phyloP scores from a whole-genome alignment of 2,888 invertebrate genomes.

The Orthosia gothica region DNA sequence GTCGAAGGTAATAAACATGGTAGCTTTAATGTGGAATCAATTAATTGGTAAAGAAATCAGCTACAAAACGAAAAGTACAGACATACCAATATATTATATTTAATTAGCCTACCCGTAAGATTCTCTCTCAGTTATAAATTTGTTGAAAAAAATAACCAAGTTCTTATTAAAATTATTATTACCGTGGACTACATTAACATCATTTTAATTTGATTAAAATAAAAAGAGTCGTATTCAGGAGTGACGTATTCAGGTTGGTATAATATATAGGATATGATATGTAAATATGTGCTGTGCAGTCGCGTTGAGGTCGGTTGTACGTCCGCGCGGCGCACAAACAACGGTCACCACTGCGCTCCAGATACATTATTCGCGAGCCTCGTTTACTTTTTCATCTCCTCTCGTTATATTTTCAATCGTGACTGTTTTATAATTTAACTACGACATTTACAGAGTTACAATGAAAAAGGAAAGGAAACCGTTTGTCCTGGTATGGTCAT shows the following conservation, averaged over 20 bases:
- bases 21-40: slow-evolving; percentile 43
- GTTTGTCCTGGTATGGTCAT: no score
- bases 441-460: slow-evolving; percentile 43
- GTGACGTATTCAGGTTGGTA: slow-evolving; percentile 17
- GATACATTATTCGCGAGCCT: slow-evolving; percentile 64
- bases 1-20: slow-evolving; percentile 47
- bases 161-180: neutral
- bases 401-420: slow-evolving; percentile 65
- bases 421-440: slow-evolving; percentile 65
- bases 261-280: slow-evolving; percentile 19
- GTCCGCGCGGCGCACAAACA: slow-evolving; percentile 57
- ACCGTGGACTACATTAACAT: neutral
- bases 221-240: neutral
- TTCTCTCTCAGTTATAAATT: slow-evolving; percentile 29
- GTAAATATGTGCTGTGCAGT: slow-evolving; percentile 56
- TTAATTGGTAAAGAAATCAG: slow-evolving; percentile 44
- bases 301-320: slow-evolving; percentile 46
- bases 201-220: neutral
- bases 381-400: slow-evolving; percentile 59
- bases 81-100: neutral
- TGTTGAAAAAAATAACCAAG: neutral
- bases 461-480: no score
- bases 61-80: slow-evolving; percentile 21
- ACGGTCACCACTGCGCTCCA: slow-evolving; percentile 63
- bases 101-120: slow-evolving; percentile 34